A percentile compares a stretch with the other conserved stretches of the same genome.
Evolutionary conservation across 2,113 vertebrate species (phyloP).

Genomic region (Forbesichthys agassizii): DNA sequence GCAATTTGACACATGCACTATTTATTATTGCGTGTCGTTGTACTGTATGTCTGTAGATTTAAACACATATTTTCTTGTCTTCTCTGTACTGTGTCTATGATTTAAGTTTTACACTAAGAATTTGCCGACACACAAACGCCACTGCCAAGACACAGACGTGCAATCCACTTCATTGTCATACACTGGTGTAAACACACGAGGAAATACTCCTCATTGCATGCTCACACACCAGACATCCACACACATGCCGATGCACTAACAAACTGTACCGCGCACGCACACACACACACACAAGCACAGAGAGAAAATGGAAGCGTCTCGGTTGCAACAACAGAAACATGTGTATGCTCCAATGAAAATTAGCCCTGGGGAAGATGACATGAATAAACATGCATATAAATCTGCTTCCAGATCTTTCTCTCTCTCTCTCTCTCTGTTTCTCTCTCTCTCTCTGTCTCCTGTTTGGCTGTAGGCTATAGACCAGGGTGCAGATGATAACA

Average conservation of each 20-base stretch:
- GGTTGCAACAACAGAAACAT: not conserved
- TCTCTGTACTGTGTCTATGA: too few relatives aligned
- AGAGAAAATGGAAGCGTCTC: too few relatives aligned
- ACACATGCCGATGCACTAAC: constrained; percentile 1
- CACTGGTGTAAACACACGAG: not conserved
- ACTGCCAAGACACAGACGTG: not conserved
- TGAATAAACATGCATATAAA: constrained; percentile 11
- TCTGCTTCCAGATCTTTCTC: constrained; percentile 5
- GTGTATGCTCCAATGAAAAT: constrained; percentile 1
- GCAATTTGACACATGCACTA: too few relatives aligned
- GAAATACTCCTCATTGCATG: not conserved
- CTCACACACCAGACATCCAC: not conserved
- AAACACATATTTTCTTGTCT: too few relatives aligned
- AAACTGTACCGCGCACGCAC: not conserved
- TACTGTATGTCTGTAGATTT: too few relatives aligned
- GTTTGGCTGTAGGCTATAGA: not conserved
- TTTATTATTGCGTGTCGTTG: too few relatives aligned
- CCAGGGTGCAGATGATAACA: not conserved
- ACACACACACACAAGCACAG: not conserved
- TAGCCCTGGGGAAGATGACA: not conserved
- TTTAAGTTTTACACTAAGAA: too few relatives aligned
- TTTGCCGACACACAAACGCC: not conserved
- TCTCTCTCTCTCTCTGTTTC: not conserved
- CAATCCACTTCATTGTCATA: not conserved
- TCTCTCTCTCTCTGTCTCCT: not conserved